Conservation (phyloP, 2,797 vertebrate genomes). For the Poecile montanus region DNA sequence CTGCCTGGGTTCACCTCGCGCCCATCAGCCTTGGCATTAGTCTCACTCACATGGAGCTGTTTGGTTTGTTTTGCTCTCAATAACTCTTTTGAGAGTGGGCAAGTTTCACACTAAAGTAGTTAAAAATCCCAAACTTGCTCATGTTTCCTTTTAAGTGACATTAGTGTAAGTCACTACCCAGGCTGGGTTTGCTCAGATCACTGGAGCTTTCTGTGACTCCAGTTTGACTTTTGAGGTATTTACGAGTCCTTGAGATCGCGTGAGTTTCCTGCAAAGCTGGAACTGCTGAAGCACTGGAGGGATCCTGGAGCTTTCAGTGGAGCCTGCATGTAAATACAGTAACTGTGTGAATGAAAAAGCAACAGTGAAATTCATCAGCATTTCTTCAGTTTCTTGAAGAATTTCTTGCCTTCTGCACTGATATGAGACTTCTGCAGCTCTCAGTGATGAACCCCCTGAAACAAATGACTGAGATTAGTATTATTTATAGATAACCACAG, state of each 20-base stretch:
- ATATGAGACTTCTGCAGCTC: background rate
- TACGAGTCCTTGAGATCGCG: background rate
- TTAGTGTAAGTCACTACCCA: background rate
- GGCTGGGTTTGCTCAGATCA: background rate
- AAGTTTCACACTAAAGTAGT: background rate
- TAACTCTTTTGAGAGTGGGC: background rate
- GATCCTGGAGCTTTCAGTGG: background rate
- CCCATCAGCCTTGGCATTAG: background rate
- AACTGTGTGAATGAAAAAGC: background rate
- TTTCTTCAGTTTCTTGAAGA: slow-evolving; percentile 11
- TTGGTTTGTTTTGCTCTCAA: background rate
- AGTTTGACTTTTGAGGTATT: background rate
- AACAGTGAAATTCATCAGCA: background rate
- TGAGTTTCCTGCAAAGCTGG: background rate
- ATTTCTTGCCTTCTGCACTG: background rate
- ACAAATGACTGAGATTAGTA: slow-evolving; percentile 61
- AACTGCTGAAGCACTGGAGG: background rate
- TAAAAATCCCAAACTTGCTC: background rate
- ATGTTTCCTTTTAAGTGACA: background rate
- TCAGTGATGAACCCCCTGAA: slow-evolving; percentile 24
- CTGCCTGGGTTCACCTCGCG: slow-evolving; percentile 22
- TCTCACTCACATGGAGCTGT: background rate
- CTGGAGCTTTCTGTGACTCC: background rate
- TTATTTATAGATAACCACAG: slow-evolving; percentile 64
- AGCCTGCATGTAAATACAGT: background rate